These are phyloP conservation scores for Galerucella pusilla DNA, from an alignment of 2,888 invertebrate genomes.

Conservation along the genomic window DNA sequence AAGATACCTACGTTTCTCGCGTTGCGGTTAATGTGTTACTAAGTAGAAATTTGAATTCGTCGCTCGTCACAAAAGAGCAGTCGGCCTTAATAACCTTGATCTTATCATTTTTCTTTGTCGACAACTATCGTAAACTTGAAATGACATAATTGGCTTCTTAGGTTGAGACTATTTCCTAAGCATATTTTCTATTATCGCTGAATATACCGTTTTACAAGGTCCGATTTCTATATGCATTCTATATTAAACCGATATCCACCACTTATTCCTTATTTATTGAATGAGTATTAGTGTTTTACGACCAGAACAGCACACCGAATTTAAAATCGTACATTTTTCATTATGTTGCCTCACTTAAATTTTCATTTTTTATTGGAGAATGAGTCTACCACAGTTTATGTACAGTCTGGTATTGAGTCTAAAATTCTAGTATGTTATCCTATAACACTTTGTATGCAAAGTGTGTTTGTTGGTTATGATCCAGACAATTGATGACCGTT, in stretches of 20 bases:
- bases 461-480: constrained; percentile 10
- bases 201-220: neutral
- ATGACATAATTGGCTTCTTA: neutral
- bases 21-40: constrained; percentile 43
- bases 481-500: constrained; percentile 10
- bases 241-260: neutral
- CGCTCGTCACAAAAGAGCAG: constrained; percentile 17
- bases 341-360: neutral
- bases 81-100: constrained; percentile 24
- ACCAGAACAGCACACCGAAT: neutral
- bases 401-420: constrained; percentile 9
- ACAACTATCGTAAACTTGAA: constrained; percentile 5
- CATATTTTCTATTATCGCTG: neutral
- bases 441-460: constrained; percentile 7
- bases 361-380: neutral
- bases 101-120: constrained; percentile 29
- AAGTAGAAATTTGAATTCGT: constrained; percentile 32
- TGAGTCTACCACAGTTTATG: neutral
- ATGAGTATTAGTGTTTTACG: neutral
- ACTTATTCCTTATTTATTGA: neutral
- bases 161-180: neutral
- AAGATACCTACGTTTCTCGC: constrained; percentile 51
- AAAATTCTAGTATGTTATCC: constrained; percentile 3
- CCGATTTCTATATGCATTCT: no score
- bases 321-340: neutral